A percentile compares a stretch with the other conserved stretches of the same genome.
Evolutionary conservation across 2,113 vertebrate genomes (phyloP).

Genomic region (Corythornis madagascariensis): DNA sequence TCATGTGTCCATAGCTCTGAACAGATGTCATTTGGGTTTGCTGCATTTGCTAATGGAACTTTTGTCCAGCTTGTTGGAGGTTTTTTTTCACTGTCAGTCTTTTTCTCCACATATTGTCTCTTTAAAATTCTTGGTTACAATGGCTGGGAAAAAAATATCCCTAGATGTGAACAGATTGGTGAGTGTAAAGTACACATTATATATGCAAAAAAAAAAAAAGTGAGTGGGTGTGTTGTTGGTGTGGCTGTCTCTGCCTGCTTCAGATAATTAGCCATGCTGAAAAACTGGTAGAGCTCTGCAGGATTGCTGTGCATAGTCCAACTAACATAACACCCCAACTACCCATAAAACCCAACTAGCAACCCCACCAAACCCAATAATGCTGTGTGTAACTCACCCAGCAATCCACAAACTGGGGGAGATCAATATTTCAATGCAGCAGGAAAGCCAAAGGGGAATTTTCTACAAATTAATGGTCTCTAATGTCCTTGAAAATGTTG

Average conservation of each 20-base stretch:
- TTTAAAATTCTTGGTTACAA: slow-evolving; percentile 12
- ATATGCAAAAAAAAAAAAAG: slow-evolving; percentile 31
- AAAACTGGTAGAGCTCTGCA: slow-evolving; percentile 35
- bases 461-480: neutral
- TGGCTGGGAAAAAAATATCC: neutral
- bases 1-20: neutral
- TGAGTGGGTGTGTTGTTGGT: slow-evolving; percentile 27
- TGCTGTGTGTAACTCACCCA: too few species aligned
- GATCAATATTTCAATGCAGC: neutral
- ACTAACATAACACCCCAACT: neutral
- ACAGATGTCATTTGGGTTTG: neutral
- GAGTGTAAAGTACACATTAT: slow-evolving; percentile 33
- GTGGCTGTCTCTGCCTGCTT: neutral
- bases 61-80: neutral
- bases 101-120: neutral
- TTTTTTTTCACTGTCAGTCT: neutral
- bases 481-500: neutral
- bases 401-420: neutral
- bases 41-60: neutral
- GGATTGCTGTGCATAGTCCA: neutral
- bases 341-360: too few species aligned
- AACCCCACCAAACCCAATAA: too few species aligned
- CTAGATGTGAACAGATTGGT: slow-evolving; percentile 30
- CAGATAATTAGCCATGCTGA: slow-evolving; percentile 45
- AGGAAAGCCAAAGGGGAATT: neutral